Conservation (phyloP, 2,113 vertebrate species). For the Catharus fuscescens region DNA sequence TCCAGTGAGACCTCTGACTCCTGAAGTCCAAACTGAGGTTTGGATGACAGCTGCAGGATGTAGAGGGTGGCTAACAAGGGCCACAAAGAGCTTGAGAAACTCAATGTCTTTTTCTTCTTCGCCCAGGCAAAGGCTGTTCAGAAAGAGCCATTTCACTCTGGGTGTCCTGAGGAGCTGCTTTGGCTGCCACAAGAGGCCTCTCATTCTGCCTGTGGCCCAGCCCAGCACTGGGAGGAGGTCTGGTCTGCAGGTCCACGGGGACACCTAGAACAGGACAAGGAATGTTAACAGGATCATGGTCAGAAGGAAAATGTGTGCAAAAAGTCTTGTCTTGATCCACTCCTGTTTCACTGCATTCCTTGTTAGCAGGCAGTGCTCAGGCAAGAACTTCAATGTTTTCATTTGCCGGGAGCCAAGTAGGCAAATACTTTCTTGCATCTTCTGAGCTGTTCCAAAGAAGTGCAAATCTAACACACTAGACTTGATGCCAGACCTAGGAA, state of each 20-base stretch:
- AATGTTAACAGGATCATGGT: neutral
- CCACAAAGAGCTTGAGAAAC: neutral
- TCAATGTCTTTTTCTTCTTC: neutral
- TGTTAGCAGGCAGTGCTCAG: neutral
- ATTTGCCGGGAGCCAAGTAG: neutral
- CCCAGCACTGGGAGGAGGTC: neutral
- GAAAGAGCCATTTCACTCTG: neutral
- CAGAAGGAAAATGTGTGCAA: neutral
- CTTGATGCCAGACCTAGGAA: neutral
- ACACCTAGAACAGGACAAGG: neutral
- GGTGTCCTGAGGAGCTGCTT: neutral
- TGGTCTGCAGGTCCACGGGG: rapidly evolving
- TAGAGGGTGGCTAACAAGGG: neutral
- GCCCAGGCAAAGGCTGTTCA: neutral
- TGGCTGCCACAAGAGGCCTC: neutral
- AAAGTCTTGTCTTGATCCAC: neutral
- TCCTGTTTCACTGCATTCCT: neutral
- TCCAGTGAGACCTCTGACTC: neutral
- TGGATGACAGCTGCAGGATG: neutral
- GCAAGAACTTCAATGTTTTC: neutral
- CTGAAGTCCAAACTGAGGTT: neutral
- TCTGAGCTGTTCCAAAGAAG: neutral
- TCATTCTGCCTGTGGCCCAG: neutral
- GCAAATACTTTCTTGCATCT: neutral
- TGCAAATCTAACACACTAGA: neutral